phyloP scores from a whole-genome alignment of 2,888 invertebrate species.

The Folsomia manolachei region DNA sequence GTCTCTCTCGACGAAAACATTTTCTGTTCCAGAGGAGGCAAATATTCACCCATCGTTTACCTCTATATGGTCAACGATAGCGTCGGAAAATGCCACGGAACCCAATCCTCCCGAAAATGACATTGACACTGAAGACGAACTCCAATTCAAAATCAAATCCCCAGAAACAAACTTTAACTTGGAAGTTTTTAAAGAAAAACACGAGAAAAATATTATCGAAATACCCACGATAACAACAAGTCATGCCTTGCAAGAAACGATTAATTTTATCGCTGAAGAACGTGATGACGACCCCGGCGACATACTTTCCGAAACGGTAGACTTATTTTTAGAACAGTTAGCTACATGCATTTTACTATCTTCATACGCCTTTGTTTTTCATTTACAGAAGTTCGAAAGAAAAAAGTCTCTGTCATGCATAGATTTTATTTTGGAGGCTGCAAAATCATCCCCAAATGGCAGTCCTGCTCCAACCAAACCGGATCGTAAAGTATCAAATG shows the following conservation, averaged over 20 bases:
- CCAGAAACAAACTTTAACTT: no score
- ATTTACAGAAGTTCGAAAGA: not conserved
- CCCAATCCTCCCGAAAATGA: no score
- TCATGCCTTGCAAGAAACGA: no score
- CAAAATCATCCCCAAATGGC: not conserved
- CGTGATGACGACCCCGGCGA: not conserved
- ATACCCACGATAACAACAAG: no score
- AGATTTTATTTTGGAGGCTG: not conserved
- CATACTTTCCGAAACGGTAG: not conserved
- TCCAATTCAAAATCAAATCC: no score
- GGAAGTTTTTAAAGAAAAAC: no score
- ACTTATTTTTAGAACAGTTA: not conserved
- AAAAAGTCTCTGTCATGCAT: not conserved
- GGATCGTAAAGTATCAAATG: no score
- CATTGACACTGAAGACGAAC: no score
- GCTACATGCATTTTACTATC: no score
- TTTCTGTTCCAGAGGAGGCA: not conserved
- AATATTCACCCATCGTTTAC: not conserved
- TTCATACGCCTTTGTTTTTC: no score
- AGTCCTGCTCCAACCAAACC: not conserved
- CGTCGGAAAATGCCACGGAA: slow-evolving; percentile 4
- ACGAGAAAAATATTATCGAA: no score
- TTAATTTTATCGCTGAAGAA: not conserved
- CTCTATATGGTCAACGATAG: slow-evolving; percentile 7
- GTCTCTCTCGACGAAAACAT: not conserved